A percentile compares a stretch with the other conserved stretches of the same genome.
phyloP scores from a whole-genome alignment of 2,113 vertebrate genomes.

The Stercorarius parasiticus region DNA sequence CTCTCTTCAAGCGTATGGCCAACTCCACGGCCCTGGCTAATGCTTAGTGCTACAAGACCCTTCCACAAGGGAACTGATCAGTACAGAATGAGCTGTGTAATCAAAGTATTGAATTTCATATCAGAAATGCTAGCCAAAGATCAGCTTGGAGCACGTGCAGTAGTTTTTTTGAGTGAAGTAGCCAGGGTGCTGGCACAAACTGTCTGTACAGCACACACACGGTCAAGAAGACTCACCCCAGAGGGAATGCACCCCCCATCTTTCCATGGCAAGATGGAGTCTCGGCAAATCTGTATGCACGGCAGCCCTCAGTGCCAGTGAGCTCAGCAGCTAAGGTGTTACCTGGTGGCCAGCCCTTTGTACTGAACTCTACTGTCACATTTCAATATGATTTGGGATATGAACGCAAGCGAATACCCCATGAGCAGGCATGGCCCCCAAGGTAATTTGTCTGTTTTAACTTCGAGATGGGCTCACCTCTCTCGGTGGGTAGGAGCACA shows the following conservation, averaged over 20 bases:
- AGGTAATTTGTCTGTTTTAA: background rate
- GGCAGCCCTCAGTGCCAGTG: background rate
- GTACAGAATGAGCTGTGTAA: rapidly evolving
- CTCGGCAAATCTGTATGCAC: background rate
- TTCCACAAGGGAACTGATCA: background rate
- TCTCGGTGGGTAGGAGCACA: background rate
- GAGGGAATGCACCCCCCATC: background rate
- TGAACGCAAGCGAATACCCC: rapidly evolving
- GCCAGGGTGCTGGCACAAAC: rapidly evolving
- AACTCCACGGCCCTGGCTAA: background rate
- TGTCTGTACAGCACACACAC: rapidly evolving
- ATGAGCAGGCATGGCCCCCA: background rate
- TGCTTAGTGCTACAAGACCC: background rate
- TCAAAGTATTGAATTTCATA: background rate
- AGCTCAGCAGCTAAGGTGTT: background rate
- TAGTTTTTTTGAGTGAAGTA: background rate
- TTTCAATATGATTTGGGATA: background rate
- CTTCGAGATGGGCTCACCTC: background rate
- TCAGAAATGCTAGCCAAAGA: background rate
- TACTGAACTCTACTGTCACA: background rate
- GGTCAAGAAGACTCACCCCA: background rate
- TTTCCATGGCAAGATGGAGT: background rate
- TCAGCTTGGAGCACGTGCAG: background rate
- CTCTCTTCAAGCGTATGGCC: background rate
- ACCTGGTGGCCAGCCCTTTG: background rate